Evolutionary conservation across 2,113 vertebrate genomes (phyloP).

Genomic region (Glareola pratincola): DNA sequence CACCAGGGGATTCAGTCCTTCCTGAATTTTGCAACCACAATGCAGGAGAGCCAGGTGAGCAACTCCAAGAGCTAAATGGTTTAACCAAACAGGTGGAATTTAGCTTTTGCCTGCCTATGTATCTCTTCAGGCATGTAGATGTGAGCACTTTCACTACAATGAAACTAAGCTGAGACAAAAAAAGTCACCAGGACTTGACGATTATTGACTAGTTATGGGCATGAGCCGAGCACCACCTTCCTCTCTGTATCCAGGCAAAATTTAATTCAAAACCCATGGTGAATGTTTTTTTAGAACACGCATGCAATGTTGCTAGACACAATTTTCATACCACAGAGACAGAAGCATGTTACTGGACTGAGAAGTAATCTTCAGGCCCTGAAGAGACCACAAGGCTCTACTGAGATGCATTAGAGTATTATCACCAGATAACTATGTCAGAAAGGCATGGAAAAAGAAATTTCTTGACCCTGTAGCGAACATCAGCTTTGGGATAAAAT

Average conservation of each 20-base stretch:
- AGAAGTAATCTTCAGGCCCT: neutral
- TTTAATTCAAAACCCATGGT: accelerated
- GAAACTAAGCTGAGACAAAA: neutral
- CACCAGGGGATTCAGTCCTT: neutral
- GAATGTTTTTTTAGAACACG: neutral
- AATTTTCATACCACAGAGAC: neutral
- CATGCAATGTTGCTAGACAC: neutral
- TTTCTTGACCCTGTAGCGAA: neutral
- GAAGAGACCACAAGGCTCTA: neutral
- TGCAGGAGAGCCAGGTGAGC: neutral
- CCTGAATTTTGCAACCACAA: neutral
- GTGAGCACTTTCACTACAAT: neutral
- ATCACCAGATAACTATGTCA: neutral
- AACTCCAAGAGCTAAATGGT: neutral
- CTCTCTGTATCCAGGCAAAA: neutral
- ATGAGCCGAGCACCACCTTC: neutral
- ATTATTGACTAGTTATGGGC: neutral
- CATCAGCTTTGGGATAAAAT: neutral
- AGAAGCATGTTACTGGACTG: neutral
- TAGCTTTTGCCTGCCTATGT: neutral
- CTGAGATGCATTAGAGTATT: neutral
- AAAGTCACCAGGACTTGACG: neutral
- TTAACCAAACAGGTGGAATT: neutral
- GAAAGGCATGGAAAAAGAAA: neutral
- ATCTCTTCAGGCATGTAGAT: neutral